Base-by-base conservation (phyloP, 2,113 vertebrate species). In the Fukomys damarensis region DNA sequence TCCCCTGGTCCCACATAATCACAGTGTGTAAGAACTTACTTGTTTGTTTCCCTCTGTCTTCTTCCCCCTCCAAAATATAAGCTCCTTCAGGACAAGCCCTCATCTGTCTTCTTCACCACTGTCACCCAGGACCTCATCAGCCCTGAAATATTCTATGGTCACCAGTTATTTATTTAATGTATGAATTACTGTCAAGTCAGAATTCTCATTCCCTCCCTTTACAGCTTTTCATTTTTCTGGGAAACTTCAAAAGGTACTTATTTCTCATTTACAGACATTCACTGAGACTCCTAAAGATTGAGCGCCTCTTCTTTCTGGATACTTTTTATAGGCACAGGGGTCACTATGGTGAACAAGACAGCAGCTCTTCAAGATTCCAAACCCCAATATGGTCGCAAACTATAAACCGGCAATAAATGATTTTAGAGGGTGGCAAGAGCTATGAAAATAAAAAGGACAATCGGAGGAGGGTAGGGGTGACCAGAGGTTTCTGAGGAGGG, bases 11-110 rank as follows among this genome's bases (percentile, higher is more conserved):
- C 41, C 41, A 2, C 5, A 30, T 49, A 46, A 43, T 68, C 68
- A 65, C 10, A 16, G 9, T 4, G 5, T 22, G 5, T 2, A 7
- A 0, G 2, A 5, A 28, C 38, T 20, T 56, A 28, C 4, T 49
- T 16, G 6, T 24, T 30, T 41, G 26, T 81, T 88, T 38, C 43
- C 16, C 22, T 28, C 59, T 81, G 41, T 28, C 68, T 16, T 30
- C n/a, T 46, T 28, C 19, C 65, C 41, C 35, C 17, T 30, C 13
- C 7, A 14, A 59, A n/a, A 54, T 61, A 38, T 1, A 70, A 68
- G 70, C 68, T 52, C 82, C 43, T 2, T 30, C 35, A 56, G 26
- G 52, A 35, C 38, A 87, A 77, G 12, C 20, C 66, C 38, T 14
- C 16, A 3, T 17, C 43, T 41, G 20, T 58, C 38, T 28, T 26